These are phyloP conservation scores for Hyla sarda DNA, from an alignment of 2,113 vertebrate species.

Conservation along the genomic window DNA sequence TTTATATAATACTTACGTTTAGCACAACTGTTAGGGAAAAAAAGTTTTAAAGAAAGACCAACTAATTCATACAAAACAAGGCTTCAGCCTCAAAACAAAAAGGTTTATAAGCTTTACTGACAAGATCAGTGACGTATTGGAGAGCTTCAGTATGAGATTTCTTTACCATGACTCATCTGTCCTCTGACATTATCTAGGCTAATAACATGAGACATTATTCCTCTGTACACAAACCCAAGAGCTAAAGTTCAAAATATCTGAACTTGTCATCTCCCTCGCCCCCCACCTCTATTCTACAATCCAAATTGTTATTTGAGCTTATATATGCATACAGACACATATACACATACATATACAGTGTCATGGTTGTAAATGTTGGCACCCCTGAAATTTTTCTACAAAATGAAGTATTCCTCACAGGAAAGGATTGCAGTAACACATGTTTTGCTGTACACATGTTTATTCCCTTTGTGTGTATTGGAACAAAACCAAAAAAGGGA, in stretches of 20 bases:
- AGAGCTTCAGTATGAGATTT: not conserved
- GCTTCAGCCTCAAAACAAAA: not conserved
- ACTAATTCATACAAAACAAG: not conserved
- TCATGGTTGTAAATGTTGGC: too few relatives aligned
- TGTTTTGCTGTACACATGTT: too few relatives aligned
- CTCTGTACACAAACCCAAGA: not conserved
- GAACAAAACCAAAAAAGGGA: too few relatives aligned
- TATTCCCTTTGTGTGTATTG: too few relatives aligned
- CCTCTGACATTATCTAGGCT: not conserved
- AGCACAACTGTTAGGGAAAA: not conserved
- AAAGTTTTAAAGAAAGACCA: not conserved
- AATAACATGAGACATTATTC: constrained; percentile 6
- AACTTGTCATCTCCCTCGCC: not conserved
- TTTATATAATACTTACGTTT: not conserved
- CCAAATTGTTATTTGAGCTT: too few relatives aligned
- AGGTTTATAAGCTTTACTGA: not conserved
- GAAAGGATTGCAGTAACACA: too few relatives aligned
- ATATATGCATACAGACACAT: too few relatives aligned
- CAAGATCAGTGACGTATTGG: not conserved
- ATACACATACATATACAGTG: too few relatives aligned
- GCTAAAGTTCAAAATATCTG: not conserved
- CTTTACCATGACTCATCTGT: constrained; percentile 17
- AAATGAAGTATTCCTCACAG: too few relatives aligned
- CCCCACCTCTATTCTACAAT: not conserved
- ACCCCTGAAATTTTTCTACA: too few relatives aligned